phyloP scores from a whole-genome alignment of 2,797 vertebrate genomes.

The Anguilla megastoma region DNA sequence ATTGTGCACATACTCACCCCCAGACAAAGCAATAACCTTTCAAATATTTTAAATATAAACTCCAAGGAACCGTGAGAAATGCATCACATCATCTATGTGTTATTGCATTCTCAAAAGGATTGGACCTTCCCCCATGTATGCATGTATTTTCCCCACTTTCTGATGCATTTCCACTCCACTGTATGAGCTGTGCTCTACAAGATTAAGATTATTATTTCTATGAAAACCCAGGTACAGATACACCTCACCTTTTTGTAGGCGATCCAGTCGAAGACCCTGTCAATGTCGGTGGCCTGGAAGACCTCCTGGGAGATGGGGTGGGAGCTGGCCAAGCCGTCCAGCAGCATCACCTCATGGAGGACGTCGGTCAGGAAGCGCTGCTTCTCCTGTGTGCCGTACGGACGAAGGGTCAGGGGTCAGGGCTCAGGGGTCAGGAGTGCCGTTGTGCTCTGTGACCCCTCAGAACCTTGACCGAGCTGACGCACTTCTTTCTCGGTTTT shows the following conservation, averaged over 20 bases:
- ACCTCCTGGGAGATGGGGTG: constrained; percentile 97
- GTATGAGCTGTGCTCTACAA: neutral
- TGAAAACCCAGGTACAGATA: neutral
- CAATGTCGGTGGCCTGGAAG: constrained; percentile 87
- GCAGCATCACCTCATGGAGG: constrained; percentile 94
- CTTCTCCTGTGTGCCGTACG: constrained; percentile 80
- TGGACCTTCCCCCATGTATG: neutral
- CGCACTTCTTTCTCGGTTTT: too few relatives aligned
- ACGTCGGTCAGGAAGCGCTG: constrained; percentile 96
- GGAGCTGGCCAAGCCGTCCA: constrained; percentile 90
- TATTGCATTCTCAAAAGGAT: neutral
- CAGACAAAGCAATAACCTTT: constrained; percentile 33
- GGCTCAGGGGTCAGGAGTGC: neutral
- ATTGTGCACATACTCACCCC: constrained; percentile 22
- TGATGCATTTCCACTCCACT: too few relatives aligned
- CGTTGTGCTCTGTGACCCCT: too few relatives aligned
- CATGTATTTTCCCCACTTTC: too few relatives aligned
- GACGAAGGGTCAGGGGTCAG: neutral
- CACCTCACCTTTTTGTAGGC: constrained; percentile 90
- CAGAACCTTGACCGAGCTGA: too few relatives aligned
- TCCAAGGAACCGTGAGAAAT: neutral
- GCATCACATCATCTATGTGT: neutral
- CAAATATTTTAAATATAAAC: neutral
- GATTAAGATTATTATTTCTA: neutral
- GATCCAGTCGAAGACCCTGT: constrained; percentile 97